Evolutionary conservation across 2,888 invertebrate species (phyloP), one percentile per base, ranked within the genome.

Genomic region (Camptogramma bilineatum): DNA sequence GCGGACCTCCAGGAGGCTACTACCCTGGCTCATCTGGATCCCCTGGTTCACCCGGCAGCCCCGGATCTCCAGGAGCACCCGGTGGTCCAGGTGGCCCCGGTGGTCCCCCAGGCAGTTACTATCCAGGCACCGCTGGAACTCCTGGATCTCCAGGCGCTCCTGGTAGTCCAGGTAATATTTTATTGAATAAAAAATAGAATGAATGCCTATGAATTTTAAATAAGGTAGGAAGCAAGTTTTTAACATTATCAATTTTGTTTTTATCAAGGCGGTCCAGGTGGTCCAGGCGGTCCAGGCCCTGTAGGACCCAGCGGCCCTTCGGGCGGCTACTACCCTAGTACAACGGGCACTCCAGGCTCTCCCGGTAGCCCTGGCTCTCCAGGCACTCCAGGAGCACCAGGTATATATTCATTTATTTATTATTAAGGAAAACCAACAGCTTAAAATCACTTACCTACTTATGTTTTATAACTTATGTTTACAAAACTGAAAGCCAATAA

Each of bases 61-160:
- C 78, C 18, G 76, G 74, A 2, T 48, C 34, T 34, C 76, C 73
- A 8, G 70, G 64, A 2, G 64, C 65, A 31, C 73, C 76, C 7
- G 69, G 64, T 2, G 63, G 65, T 39, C 74, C 76, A 0, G 75
- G 77, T 5, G 34, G 65, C 2, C 58, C 58, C 0, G 64, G 76
- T 9, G 17, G 17, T 46, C 28, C 68, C 4, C 54, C 58, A 0
- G 64, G 76, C 4, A n/a, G 16, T n/a, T 44, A 44, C 17, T 59
- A 66, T 39, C 75, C 73, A 52, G 77, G 77, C 13, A 63, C 63
- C 8, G 78, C 80, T 13, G 84, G 73, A 64, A 76, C 91, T 8
- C 67, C 63, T 64, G 77, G 47, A 70, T 18, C 28, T 10, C 79
- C 81, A 0, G 69, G 71, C 16, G 13, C 28, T 8, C 56, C 68